A percentile compares a stretch with the other conserved stretches of the same genome.
phyloP scores from a whole-genome alignment of 2,113 vertebrate genomes.

The Cygnus atratus region DNA sequence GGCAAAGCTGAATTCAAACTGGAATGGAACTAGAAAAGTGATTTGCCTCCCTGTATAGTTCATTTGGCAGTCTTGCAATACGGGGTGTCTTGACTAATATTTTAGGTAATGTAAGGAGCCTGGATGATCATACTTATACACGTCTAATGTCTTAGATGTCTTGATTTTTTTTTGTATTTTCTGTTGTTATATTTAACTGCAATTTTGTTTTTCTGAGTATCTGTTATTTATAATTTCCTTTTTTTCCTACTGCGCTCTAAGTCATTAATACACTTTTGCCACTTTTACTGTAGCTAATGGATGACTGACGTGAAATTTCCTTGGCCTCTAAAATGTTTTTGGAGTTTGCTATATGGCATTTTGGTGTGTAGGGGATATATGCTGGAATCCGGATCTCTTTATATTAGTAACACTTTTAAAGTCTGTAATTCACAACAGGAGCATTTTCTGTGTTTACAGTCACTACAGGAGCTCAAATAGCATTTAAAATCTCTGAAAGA shows the following conservation, averaged over 20 bases:
- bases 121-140: background rate
- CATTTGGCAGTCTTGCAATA: background rate
- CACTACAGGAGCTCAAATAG: background rate
- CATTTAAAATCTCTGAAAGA: slow-evolving; percentile 29
- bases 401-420: slow-evolving; percentile 1
- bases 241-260: background rate
- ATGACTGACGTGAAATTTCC: background rate
- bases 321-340: background rate
- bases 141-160: background rate
- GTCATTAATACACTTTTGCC: background rate
- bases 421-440: slow-evolving; percentile 10
- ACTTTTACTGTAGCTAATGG: background rate
- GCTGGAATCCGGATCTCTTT: background rate
- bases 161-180: background rate
- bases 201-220: background rate
- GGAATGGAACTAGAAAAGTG: background rate
- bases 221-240: background rate
- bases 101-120: background rate
- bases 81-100: background rate
- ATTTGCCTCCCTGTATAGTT: background rate
- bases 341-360: background rate
- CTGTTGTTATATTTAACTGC: background rate
- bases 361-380: background rate
- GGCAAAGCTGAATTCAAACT: background rate
- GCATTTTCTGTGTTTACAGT: slow-evolving; percentile 30